Conservation (phyloP, 1,140 invertebrate genomes). For the Meloidogyne hapla region DNA sequence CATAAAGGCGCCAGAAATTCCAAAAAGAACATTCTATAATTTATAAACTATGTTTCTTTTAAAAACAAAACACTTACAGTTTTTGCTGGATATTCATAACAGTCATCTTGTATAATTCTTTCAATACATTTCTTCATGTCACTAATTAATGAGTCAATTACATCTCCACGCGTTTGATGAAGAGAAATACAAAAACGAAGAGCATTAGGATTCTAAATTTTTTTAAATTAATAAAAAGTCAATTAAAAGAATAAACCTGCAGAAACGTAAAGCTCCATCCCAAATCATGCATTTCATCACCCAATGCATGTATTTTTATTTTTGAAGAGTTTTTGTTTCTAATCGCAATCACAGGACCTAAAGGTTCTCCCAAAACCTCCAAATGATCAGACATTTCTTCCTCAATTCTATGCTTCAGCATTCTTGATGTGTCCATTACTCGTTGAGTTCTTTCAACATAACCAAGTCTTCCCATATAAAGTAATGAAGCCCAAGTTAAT, state of each 20-base stretch:
- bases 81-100: constrained; percentile 40
- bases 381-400: constrained; percentile 28
- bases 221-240: not conserved
- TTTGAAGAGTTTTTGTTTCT: constrained; percentile 40
- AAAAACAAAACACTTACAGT: constrained; percentile 34
- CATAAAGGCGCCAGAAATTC: constrained; percentile 44
- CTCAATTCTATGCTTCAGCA: constrained; percentile 31
- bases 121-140: constrained; percentile 49
- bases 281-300: constrained; percentile 52
- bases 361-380: constrained; percentile 47
- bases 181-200: constrained; percentile 40
- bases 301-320: constrained; percentile 36
- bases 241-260: constrained; percentile 17
- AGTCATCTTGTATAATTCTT: constrained; percentile 38
- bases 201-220: constrained; percentile 41
- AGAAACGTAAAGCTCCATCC: constrained; percentile 47
- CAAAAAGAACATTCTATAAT: constrained; percentile 41
- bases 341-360: constrained; percentile 42
- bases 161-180: constrained; percentile 41
- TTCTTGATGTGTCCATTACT: constrained; percentile 40
- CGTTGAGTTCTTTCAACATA: constrained; percentile 50
- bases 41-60: not conserved
- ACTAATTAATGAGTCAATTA: constrained; percentile 42
- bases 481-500: constrained; percentile 55
- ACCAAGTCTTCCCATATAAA: constrained; percentile 46